Base-by-base conservation (phyloP, 1,140 invertebrate species). In the Nymphalis io region DNA sequence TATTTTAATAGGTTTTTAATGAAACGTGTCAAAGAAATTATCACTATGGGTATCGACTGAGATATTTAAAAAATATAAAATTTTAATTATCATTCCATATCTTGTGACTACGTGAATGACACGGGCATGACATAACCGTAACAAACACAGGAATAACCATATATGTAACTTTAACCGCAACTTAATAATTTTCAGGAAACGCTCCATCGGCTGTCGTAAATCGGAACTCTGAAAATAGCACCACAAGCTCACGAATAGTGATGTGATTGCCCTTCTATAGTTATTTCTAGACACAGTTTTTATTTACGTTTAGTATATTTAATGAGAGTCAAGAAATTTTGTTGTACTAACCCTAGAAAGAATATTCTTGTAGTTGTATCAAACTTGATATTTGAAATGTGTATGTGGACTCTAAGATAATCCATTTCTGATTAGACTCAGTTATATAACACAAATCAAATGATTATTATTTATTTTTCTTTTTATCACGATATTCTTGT, bases 231-330 rank as follows among this genome's bases (percentile, higher is more conserved):
- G 73, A 79, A 89, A 89, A 89, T 89, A 89, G 68, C 75, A 80
- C 80, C 79, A 80, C 82, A 74, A 84, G 81, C 82, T 79, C 78
- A 87, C 79, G 80, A 88, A 89, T 87, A 87, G 84, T 27, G 57
- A 80, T 81, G 84, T 82, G 82, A 87, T 86, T 84, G 85, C 87
- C 88, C 88, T 87, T 83, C 77, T 84, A 78, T 71, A 74, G 76
- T 83, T 87, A 87, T 87, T 87, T 87, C 77, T 70, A 81, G 81
- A 80, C 74, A 44, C 44, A 55, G 59, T 66, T 68, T 62, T 71
- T 72, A 60, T 71, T 66, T 64, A 58, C 57, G 57, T 39, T 60
- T 39, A 62, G 59, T 46, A 46, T 66, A 40, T 67, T 67, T 66
- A 63, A 55, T 63, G 21, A 48, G 27, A 27, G 33, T 40, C 11